phyloP scores from a whole-genome alignment of 1,140 invertebrate genomes.

The Achroia grisella region DNA sequence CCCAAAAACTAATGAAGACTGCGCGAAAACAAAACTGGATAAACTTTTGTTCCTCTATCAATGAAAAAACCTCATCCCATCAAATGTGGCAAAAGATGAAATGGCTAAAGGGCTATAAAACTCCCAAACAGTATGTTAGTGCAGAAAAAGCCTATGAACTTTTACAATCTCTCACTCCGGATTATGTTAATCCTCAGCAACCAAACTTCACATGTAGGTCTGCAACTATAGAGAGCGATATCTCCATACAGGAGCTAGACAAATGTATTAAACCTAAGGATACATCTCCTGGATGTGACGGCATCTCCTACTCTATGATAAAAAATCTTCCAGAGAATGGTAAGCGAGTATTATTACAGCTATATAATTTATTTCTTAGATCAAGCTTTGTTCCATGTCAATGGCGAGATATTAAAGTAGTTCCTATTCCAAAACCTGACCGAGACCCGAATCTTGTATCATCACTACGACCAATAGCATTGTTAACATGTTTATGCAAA shows the following conservation, averaged over 20 bases:
- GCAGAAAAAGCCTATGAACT: background rate
- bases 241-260: background rate
- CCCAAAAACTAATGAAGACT: conserved; percentile 6
- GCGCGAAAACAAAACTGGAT: conserved; percentile 12
- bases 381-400: conserved; percentile 15
- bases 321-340: conserved; percentile 9
- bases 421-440: conserved; percentile 29
- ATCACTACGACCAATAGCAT: conserved; percentile 20
- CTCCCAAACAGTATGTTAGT: background rate
- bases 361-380: conserved; percentile 7
- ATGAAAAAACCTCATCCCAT: conserved; percentile 1
- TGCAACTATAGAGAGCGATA: background rate
- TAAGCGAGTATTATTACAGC: conserved; percentile 8
- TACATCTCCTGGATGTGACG: conserved; percentile 1
- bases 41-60: conserved; percentile 14
- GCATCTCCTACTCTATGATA: conserved; percentile 5
- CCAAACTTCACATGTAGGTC: background rate
- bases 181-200: background rate
- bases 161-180: background rate
- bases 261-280: conserved; percentile 1
- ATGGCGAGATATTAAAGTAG: conserved; percentile 36
- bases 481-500: conserved; percentile 24
- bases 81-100: conserved; percentile 20
- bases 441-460: conserved; percentile 4
- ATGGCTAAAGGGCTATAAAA: conserved; percentile 18